Evolutionary conservation across 1,140 invertebrate species (phyloP), one percentile per base, ranked within the genome.

Genomic region (Sinella curviseta): DNA sequence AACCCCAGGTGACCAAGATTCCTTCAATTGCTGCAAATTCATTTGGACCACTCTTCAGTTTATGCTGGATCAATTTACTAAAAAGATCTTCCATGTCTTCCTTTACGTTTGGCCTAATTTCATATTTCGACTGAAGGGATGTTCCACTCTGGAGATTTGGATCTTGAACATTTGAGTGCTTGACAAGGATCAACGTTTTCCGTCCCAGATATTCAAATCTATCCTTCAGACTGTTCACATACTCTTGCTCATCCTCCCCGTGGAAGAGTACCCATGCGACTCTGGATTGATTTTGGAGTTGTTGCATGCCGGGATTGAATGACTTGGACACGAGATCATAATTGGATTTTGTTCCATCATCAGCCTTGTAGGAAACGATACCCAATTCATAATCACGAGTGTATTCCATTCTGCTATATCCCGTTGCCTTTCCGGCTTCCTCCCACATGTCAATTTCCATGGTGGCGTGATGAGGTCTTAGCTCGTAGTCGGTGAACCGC

Each of bases 401-500:
- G 31, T 70, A 31, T 70, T 30, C 26, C 14, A 60, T n/a, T n/a
- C 4, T 26, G 8, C 8, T 8, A 76, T 77, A 82, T 54, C 78
- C 78, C 8, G 34, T 20, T 26, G n/a, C 4, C 34, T 76, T 17
- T 0, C 24, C n/a, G n/a, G 55, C 36, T 0, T 8, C 3, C 12
- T 28, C 16, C 81, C 81, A 82, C 16, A n/a, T 33, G 0, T 77
- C 20, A 0, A n/a, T 24, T 24, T 26, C 30, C 8, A 80, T n/a
- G 17, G 74, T 34, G 1, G 70, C 73, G 30, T 57, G n/a, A 0
- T 55, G 31, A 39, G 20, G 34, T 14, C 81, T 74, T 0, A 54
- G 8, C 16, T 80, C 35, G 14, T 67, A 78, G 31, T 82, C 81
- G 1, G 55, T 76, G 33, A 82, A 82, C 26, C 73, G 33, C 78